phyloP scores from a whole-genome alignment of 2,797 vertebrate genomes.

The Picus viridis region DNA sequence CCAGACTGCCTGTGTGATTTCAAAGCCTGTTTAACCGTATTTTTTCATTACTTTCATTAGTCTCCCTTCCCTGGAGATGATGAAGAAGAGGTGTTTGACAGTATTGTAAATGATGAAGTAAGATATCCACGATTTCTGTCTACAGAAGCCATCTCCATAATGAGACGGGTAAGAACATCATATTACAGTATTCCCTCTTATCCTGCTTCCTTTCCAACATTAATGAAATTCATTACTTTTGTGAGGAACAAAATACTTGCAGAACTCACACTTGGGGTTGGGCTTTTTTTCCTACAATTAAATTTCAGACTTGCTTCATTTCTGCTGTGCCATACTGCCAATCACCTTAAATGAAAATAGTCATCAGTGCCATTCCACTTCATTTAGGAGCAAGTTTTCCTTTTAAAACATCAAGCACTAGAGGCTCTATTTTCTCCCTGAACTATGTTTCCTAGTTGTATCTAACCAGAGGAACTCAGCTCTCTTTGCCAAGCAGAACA shows the following conservation, averaged over 20 bases:
- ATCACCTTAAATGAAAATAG: neutral
- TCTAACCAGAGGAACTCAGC: neutral
- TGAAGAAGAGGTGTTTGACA: constrained; percentile 99
- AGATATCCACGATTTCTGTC: constrained; percentile 96
- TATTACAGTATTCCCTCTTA: neutral
- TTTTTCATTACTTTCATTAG: constrained; percentile 69
- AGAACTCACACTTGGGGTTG: neutral
- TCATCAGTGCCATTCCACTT: neutral
- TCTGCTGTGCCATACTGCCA: neutral
- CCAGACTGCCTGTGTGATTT: neutral
- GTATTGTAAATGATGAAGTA: constrained; percentile 99
- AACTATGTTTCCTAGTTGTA: neutral
- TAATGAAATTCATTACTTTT: neutral
- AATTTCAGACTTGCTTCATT: neutral
- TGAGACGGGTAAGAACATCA: constrained; percentile 91
- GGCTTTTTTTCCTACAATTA: neutral
- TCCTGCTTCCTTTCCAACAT: neutral
- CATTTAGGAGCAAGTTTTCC: neutral
- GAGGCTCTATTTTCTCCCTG: neutral
- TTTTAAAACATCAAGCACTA: neutral
- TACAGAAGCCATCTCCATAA: constrained; percentile 98
- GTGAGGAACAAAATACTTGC: neutral
- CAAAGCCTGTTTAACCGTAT: neutral
- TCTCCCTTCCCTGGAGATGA: constrained; percentile 98
- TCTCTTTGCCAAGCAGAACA: neutral